Evolutionary conservation across 2,113 vertebrate species (phyloP).

Genomic region (Raphicerus campestris): DNA sequence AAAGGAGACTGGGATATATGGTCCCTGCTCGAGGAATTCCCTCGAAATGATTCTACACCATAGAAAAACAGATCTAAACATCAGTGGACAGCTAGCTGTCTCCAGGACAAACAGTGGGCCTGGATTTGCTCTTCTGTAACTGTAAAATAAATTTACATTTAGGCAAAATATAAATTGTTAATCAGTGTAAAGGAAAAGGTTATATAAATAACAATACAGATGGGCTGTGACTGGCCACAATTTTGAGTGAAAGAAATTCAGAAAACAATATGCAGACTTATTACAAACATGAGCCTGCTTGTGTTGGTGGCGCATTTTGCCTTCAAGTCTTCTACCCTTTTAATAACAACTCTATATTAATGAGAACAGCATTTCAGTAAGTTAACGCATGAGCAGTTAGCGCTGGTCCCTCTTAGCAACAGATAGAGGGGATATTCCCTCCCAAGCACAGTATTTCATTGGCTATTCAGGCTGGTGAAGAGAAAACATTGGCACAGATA

Average conservation of each 20-base stretch:
- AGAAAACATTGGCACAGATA: not conserved
- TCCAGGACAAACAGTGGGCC: not conserved
- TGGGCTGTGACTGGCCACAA: not conserved
- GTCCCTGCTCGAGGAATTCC: not conserved
- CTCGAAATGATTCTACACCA: not conserved
- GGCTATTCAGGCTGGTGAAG: not conserved
- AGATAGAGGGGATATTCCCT: not conserved
- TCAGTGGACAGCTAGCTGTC: no score
- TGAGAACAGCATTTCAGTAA: not conserved
- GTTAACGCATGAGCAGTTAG: not conserved
- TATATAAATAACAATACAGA: not conserved
- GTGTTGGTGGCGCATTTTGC: not conserved
- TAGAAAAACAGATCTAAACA: not conserved
- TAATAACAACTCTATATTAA: not conserved
- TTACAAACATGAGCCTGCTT: not conserved
- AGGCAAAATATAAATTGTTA: not conserved
- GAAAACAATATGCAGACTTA: not conserved
- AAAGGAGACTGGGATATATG: not conserved
- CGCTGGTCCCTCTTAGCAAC: not conserved
- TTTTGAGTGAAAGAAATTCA: not conserved
- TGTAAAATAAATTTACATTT: not conserved
- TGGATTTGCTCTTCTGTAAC: not conserved
- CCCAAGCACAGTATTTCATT: not conserved
- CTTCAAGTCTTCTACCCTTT: not conserved
- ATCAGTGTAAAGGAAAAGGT: not conserved